Conservation (phyloP, 2,113 vertebrate genomes). For the Xyrauchen texanus region DNA sequence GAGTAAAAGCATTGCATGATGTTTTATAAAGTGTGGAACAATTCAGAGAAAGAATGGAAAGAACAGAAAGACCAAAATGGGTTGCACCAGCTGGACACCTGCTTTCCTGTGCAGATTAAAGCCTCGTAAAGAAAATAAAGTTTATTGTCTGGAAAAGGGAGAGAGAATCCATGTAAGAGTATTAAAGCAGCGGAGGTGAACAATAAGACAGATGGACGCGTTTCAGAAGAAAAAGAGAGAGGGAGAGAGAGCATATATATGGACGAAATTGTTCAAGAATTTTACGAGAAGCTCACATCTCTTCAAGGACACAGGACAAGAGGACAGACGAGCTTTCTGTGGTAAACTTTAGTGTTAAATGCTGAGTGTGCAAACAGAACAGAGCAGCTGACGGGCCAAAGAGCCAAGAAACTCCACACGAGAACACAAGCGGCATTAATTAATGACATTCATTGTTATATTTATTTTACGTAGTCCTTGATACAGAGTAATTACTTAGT, state of each 20-base stretch:
- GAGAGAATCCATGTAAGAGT: conserved; percentile 93
- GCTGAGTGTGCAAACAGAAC: conserved; percentile 79
- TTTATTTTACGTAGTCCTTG: too few species aligned
- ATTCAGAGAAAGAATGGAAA: neutral
- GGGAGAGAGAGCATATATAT: conserved; percentile 73
- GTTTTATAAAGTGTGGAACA: neutral
- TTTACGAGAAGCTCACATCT: conserved; percentile 88
- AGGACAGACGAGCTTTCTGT: conserved; percentile 80
- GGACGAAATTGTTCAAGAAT: conserved; percentile 86
- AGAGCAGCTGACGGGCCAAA: conserved; percentile 40
- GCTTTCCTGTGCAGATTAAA: conserved; percentile 86
- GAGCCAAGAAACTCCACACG: neutral
- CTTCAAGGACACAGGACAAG: conserved; percentile 91
- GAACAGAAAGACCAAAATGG: too few species aligned
- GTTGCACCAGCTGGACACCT: conserved; percentile 76
- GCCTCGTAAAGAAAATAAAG: conserved; percentile 99
- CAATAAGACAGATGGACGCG: conserved; percentile 99
- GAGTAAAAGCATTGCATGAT: too few species aligned
- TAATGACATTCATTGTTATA: neutral
- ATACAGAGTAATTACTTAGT: too few species aligned
- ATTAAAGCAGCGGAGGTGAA: conserved; percentile 99
- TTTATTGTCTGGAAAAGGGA: conserved; percentile 99
- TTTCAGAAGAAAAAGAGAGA: conserved; percentile 89
- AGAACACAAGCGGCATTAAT: neutral
- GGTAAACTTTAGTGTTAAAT: conserved; percentile 76